Conservation (phyloP, 2,888 invertebrate genomes). For the Drosophila gaucha region DNA sequence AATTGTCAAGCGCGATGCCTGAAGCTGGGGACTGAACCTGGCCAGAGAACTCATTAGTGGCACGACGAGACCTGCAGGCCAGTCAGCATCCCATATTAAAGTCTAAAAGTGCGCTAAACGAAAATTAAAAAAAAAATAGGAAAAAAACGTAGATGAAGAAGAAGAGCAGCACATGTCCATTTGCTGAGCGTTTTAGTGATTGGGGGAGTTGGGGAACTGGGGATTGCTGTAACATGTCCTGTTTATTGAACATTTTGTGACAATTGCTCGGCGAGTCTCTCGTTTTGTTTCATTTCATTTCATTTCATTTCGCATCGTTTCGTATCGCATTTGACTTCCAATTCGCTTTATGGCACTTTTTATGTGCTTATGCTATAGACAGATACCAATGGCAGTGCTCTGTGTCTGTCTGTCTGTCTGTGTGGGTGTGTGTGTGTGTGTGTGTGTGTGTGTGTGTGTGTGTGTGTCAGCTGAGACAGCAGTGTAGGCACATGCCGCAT, state of each 20-base stretch:
- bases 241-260: slow-evolving; percentile 73
- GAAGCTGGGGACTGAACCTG: neutral
- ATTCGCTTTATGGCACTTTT: slow-evolving; percentile 78
- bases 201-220: neutral
- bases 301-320: slow-evolving; percentile 39
- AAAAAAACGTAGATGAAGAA: neutral
- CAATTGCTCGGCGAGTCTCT: slow-evolving; percentile 53
- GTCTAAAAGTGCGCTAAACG: slow-evolving; percentile 47
- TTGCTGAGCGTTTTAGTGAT: slow-evolving; percentile 12
- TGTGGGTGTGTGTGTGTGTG: neutral
- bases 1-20: slow-evolving; percentile 20
- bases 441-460: slow-evolving; percentile 11
- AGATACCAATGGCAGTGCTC: slow-evolving; percentile 28
- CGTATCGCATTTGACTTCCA: slow-evolving; percentile 76
- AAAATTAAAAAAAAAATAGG: slow-evolving; percentile 46
- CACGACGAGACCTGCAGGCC: neutral
- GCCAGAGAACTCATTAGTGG: slow-evolving; percentile 38
- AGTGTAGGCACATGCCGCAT: slow-evolving; percentile 40
- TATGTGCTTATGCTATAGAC: slow-evolving; percentile 70
- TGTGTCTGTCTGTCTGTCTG: slow-evolving; percentile 11
- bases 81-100: neutral
- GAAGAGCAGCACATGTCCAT: slow-evolving; percentile 18
- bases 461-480: slow-evolving; percentile 27
- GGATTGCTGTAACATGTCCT: slow-evolving; percentile 19
- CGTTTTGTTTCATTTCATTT: slow-evolving; percentile 28